Conservation (phyloP, 2,797 vertebrate species). For the Hephaestus fuliginosus region DNA sequence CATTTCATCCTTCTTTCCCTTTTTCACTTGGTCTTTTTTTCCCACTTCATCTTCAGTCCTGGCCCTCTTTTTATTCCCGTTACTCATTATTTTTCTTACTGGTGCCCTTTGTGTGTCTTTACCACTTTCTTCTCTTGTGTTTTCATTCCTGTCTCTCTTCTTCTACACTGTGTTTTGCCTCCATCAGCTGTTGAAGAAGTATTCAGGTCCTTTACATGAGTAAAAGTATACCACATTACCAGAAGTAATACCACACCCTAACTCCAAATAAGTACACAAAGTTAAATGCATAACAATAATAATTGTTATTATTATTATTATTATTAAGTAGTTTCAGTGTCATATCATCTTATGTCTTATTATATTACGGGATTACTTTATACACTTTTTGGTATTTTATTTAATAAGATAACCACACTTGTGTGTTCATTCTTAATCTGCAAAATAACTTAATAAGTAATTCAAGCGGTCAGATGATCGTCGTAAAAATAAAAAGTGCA, state of each 20-base stretch:
- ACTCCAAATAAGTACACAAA: not conserved
- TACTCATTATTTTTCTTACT: not conserved
- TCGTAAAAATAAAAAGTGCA: not conserved
- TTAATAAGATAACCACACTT: too few relatives aligned
- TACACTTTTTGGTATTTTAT: too few relatives aligned
- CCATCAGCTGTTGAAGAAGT: not conserved
- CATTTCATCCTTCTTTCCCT: constrained; percentile 2
- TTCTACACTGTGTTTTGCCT: not conserved
- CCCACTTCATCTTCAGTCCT: not conserved
- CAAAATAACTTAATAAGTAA: too few relatives aligned
- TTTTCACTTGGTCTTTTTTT: not conserved
- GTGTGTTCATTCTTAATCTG: too few relatives aligned
- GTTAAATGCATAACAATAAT: too few relatives aligned
- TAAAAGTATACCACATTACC: not conserved
- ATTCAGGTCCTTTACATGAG: not conserved
- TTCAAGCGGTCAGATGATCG: not conserved
- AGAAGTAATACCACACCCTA: too few relatives aligned
- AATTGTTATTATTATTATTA: too few relatives aligned
- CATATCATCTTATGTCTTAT: too few relatives aligned
- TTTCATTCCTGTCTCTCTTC: not conserved
- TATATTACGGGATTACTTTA: too few relatives aligned
- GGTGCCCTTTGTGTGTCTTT: not conserved
- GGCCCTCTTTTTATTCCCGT: not conserved
- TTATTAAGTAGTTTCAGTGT: too few relatives aligned
- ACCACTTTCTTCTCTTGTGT: not conserved